A percentile compares a stretch with the other conserved stretches of the same genome.
Conservation (phyloP, 2,888 invertebrate genomes). For the Ochropleura plecta region DNA sequence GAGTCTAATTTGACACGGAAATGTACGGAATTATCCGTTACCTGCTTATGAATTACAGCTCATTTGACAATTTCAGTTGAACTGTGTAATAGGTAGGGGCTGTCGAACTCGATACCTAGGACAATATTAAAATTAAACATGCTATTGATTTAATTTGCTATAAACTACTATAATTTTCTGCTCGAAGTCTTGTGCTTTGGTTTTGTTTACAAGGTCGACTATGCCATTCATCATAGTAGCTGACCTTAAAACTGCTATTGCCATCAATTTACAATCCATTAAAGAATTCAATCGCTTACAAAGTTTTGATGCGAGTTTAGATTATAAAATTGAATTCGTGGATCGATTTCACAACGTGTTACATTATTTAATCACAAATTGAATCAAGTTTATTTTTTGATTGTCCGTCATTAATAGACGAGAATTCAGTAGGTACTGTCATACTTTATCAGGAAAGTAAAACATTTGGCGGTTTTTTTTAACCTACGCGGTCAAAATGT, state of each 20-base stretch:
- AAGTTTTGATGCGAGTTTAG: conserved; percentile 20
- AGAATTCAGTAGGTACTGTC: not conserved
- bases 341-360: conserved; percentile 10
- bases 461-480: not conserved
- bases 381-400: not conserved
- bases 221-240: conserved; percentile 25
- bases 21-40: conserved; percentile 62
- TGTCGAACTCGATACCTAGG: conserved; percentile 41
- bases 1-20: conserved; percentile 72
- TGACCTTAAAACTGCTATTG: conserved; percentile 33
- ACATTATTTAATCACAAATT: not conserved
- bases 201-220: conserved; percentile 32
- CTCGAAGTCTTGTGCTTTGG: conserved; percentile 19
- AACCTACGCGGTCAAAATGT: too few species aligned
- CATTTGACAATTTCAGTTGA: conserved; percentile 48
- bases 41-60: conserved; percentile 54
- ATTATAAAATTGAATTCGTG: conserved; percentile 18
- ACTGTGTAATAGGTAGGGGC: conserved; percentile 33
- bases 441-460: not conserved
- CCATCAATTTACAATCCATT: conserved; percentile 41
- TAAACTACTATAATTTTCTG: conserved; percentile 42
- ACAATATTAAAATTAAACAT: conserved; percentile 22
- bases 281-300: conserved; percentile 21
- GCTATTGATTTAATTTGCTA: conserved; percentile 35
- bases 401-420: not conserved